Base-by-base conservation (phyloP, 2,797 vertebrate species). In the Crenichthys baileyi region DNA sequence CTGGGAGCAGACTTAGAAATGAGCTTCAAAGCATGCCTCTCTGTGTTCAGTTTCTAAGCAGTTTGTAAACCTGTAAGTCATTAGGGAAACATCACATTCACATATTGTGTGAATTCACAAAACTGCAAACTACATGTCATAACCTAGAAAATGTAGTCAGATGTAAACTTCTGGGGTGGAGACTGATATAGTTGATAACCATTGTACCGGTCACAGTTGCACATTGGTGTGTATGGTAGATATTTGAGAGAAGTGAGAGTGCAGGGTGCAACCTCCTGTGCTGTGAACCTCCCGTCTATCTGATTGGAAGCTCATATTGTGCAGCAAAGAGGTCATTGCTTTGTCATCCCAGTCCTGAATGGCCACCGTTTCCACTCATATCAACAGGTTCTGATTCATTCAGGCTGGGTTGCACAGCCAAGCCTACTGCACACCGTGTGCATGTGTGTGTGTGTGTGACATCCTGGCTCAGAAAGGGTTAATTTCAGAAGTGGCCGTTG, bases 401-500 rank as follows among this genome's bases (percentile, higher is more conserved):
- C 90, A 88, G 89, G 87, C 78, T 63, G 76, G 85, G 90, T 75
- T 91, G 88, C 85, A 88, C 79, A 84, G 75, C 78, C 76, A 61
- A 87, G 71, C 83, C 87, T 71, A 60, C 39, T 79, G 83, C 85
- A 86, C 72, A 36, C 8, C 0, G 41, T 63, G 72, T 84, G 78
- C 58, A 24, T 80, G 68, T 88, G 83, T 77, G 56, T n/a, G n/a
- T 36, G 73, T 79, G 63, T 70, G 72, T 79, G 83, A 88, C 92
- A 92, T 95, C 93, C 94, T 90, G 89, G 94, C 79, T 85, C 72
- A 75, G 75, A 87, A 79, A 90, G 94, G 90, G 94, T 95, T 95
- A 94, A 95, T 94, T 89, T 94, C 92, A 83, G 83, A 93, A 94
- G 89, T 91, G 86, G 88, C 94, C 83, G 94, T 94, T 93, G 89